A percentile compares a stretch with the other conserved stretches of the same genome.
These are phyloP conservation scores for Sicus ferrugineus DNA, from an alignment of 2,888 invertebrate species.

Conservation along the genomic window DNA sequence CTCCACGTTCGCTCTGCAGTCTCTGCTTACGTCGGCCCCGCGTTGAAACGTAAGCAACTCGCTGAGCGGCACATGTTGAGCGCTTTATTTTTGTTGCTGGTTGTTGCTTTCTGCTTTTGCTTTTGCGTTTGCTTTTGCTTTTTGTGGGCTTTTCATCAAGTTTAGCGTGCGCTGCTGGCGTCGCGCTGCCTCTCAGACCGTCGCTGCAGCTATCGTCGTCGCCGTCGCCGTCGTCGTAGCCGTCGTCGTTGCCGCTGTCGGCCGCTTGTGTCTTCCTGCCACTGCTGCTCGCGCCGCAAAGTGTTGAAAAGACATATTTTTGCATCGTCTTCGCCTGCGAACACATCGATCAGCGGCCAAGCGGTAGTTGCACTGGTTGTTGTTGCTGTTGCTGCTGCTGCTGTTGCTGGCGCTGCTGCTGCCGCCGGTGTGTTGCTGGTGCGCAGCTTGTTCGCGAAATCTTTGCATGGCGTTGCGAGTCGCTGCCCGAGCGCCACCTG, in stretches of 20 bases:
- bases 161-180: not conserved
- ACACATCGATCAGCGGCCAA: slow-evolving; percentile 32
- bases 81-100: slow-evolving; percentile 7
- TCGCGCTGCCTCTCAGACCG: not conserved
- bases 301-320: slow-evolving; percentile 44
- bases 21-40: not conserved
- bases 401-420: slow-evolving; percentile 24
- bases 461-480: slow-evolving; percentile 20
- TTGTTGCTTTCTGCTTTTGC: not conserved
- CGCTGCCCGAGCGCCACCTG: slow-evolving; percentile 46
- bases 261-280: slow-evolving; percentile 4
- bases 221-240: not conserved
- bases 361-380: slow-evolving; percentile 31
- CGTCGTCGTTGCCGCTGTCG: not conserved
- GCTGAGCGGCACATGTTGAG: slow-evolving; percentile 14
- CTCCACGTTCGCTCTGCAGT: not conserved
- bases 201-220: not conserved
- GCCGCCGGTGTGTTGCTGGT: slow-evolving; percentile 12
- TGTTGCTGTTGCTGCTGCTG: slow-evolving; percentile 25
- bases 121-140: not conserved
- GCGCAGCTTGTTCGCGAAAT: slow-evolving; percentile 31
- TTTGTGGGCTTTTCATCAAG: slow-evolving; percentile 10
- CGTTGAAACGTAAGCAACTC: slow-evolving; percentile 20
- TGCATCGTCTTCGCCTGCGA: slow-evolving; percentile 29
- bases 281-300: slow-evolving; percentile 27